These are phyloP conservation scores for Sciurus carolinensis DNA, from an alignment of 2,797 vertebrate species.

Conservation along the genomic window DNA sequence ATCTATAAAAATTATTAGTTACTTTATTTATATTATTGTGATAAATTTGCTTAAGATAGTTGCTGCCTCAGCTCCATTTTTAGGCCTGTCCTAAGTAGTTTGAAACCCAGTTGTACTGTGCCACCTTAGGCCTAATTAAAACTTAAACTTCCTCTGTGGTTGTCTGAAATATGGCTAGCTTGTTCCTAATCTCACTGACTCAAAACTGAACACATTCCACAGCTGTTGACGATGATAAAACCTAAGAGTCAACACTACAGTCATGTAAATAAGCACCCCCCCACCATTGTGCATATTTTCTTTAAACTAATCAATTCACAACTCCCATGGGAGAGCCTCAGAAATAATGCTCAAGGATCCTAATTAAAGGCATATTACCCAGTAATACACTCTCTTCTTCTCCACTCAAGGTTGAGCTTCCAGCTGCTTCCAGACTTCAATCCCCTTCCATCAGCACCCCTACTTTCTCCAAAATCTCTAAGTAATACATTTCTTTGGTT, in stretches of 20 bases:
- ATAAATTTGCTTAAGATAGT: background rate
- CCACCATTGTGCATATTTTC: background rate
- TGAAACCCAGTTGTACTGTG: background rate
- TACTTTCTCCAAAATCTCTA: background rate
- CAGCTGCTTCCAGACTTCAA: background rate
- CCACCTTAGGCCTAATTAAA: background rate
- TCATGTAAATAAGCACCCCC: background rate
- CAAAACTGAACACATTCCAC: background rate
- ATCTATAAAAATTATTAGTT: background rate
- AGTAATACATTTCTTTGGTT: background rate
- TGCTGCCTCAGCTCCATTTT: background rate
- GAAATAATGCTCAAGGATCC: background rate
- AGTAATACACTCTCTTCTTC: background rate
- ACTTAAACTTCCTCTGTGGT: background rate
- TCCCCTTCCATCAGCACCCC: background rate
- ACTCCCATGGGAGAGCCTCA: background rate
- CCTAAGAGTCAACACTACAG: background rate
- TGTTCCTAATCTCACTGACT: background rate
- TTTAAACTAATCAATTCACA: background rate
- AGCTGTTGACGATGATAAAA: background rate
- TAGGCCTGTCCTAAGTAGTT: background rate
- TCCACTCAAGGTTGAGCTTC: accelerated
- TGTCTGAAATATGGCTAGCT: background rate
- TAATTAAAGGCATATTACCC: background rate
- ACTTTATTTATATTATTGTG: conserved; percentile 2